A percentile compares a stretch with the other conserved stretches of the same genome.
Evolutionary conservation across 2,888 invertebrate genomes (phyloP).

Genomic region (Dolomedes plantarius): DNA sequence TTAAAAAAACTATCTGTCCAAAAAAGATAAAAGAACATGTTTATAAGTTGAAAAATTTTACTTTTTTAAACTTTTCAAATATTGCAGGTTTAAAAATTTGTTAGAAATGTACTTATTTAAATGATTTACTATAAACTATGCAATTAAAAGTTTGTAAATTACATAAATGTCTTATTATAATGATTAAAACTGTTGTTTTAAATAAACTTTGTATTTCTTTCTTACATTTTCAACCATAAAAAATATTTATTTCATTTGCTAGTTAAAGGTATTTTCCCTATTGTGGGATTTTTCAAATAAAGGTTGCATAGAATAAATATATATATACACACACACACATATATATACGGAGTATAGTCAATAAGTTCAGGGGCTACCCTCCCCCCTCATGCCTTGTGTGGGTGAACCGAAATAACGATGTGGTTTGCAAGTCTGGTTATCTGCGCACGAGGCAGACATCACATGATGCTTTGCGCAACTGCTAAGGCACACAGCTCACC

Average conservation of each 20-base stretch:
- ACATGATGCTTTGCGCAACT: not conserved
- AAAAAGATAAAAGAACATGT: constrained; percentile 20
- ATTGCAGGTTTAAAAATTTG: not conserved
- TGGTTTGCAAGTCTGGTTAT: not conserved
- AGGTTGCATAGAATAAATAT: too few species aligned
- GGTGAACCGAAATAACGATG: not conserved
- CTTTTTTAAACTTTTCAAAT: constrained; percentile 32
- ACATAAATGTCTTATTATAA: not conserved
- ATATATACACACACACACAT: too few species aligned
- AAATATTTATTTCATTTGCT: too few species aligned
- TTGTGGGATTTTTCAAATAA: too few species aligned
- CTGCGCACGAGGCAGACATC: not conserved
- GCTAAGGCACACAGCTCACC: not conserved
- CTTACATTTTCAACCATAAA: too few species aligned
- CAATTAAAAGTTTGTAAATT: not conserved
- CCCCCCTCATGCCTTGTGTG: not conserved
- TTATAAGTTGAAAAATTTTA: constrained; percentile 43
- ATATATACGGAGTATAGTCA: too few species aligned
- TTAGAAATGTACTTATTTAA: not conserved
- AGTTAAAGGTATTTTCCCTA: too few species aligned
- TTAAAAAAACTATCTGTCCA: constrained; percentile 34
- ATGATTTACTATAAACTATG: not conserved
- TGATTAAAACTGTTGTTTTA: constrained; percentile 1
- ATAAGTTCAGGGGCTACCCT: not conserved
- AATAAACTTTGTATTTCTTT: not conserved